Evolutionary conservation across 2,888 invertebrate genomes (phyloP).

Genomic region (Archips xylosteana): DNA sequence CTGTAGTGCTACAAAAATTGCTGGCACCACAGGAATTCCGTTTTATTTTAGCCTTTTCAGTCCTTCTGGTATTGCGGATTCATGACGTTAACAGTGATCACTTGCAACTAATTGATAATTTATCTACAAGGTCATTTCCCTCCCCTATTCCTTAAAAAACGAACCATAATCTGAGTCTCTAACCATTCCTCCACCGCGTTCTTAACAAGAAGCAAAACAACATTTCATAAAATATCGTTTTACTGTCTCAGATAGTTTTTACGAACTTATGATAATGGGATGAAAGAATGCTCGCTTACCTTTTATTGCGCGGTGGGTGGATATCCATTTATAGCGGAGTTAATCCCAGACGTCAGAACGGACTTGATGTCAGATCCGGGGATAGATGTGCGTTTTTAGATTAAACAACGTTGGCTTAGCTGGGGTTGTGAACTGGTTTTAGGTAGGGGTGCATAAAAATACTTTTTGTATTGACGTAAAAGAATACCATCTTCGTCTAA

Average conservation of each 20-base stretch:
- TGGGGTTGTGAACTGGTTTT: conserved; percentile 46
- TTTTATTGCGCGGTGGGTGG: conserved; percentile 45
- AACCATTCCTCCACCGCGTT: neutral
- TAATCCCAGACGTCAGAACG: conserved; percentile 59
- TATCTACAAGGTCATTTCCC: no score
- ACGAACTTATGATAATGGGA: conserved; percentile 40
- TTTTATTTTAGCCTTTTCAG: no score
- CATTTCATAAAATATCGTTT: conserved; percentile 35
- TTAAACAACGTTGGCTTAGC: conserved; percentile 44
- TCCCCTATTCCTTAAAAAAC: no score
- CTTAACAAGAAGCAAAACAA: conserved; percentile 5
- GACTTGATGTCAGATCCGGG: conserved; percentile 55
- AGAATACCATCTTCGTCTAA: neutral
- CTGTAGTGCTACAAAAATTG: no score
- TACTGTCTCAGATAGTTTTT: conserved; percentile 33
- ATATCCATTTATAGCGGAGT: conserved; percentile 61
- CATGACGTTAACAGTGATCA: no score
- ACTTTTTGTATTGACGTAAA: neutral
- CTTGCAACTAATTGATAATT: no score
- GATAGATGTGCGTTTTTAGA: conserved; percentile 59
- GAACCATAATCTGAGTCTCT: no score
- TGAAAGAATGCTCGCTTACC: conserved; percentile 42
- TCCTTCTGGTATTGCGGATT: no score
- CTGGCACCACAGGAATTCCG: no score
- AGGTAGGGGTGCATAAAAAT: neutral